Conservation (phyloP, 2,888 invertebrate species). For the Polymixis lichenea region DNA sequence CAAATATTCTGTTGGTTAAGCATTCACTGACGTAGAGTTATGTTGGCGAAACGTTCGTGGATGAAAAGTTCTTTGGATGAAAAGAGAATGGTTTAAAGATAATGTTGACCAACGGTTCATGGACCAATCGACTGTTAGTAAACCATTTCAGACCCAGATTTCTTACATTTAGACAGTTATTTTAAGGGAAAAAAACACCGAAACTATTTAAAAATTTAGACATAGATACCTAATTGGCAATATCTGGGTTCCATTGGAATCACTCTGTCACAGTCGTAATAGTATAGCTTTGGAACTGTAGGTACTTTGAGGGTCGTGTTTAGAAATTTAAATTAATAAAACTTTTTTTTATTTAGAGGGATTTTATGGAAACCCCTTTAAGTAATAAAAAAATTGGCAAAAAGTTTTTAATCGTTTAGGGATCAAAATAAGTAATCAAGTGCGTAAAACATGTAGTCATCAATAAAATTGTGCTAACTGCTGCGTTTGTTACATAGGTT, state of each 20-base stretch:
- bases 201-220: background rate
- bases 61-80: too few relatives aligned
- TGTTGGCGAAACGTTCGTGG: too few relatives aligned
- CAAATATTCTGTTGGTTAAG: too few relatives aligned
- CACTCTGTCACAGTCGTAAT: background rate
- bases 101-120: too few relatives aligned
- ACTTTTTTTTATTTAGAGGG: background rate
- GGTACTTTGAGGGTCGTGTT: background rate
- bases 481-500: background rate
- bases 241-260: background rate
- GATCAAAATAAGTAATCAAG: too few relatives aligned
- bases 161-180: background rate
- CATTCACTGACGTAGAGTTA: too few relatives aligned
- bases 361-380: background rate
- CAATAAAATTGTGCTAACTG: background rate
- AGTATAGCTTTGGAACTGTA: background rate
- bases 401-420: background rate
- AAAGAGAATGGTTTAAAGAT: too few relatives aligned
- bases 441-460: background rate
- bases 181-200: slow-evolving; percentile 1
- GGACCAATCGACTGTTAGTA: too few relatives aligned
- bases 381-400: too few relatives aligned
- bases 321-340: background rate
- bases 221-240: background rate
- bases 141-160: too few relatives aligned